phyloP scores from a whole-genome alignment of 1,140 invertebrate genomes.

The Drosophila arawakana region DNA sequence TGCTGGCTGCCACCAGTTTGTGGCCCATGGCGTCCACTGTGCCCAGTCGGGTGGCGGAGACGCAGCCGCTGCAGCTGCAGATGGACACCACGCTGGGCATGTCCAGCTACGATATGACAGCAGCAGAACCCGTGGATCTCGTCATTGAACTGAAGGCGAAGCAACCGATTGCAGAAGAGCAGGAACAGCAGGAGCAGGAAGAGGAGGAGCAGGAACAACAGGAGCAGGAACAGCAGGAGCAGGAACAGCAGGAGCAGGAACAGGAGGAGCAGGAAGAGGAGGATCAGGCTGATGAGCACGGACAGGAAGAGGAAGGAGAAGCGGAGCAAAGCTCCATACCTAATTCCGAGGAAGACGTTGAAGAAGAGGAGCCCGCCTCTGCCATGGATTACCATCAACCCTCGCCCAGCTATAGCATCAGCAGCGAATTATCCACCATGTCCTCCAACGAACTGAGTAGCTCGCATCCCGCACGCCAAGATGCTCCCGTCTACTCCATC shows the following conservation, averaged over 20 bases:
- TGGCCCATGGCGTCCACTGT: constrained; percentile 27
- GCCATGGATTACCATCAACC: not conserved
- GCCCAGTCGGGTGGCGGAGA: not conserved
- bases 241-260: constrained; percentile 1
- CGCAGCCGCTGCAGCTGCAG: constrained; percentile 20
- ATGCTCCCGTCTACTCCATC: constrained; percentile 55
- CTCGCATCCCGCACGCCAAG: constrained; percentile 5
- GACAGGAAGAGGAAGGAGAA: not conserved
- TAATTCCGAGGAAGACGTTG: not conserved
- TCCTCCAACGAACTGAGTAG: constrained; percentile 36
- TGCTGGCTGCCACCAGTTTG: not conserved
- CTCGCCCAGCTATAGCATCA: constrained; percentile 54
- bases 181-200: not conserved
- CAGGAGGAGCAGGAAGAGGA: not conserved
- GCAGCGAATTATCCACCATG: constrained; percentile 42
- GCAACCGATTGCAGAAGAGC: constrained; percentile 1
- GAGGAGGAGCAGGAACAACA: not conserved
- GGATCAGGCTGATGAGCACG: not conserved
- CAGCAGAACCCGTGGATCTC: not conserved
- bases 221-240: not conserved
- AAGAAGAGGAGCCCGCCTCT: not conserved
- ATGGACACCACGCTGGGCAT: constrained; percentile 76
- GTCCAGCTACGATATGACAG: constrained; percentile 70
- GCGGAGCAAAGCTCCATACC: not conserved
- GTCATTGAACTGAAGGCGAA: not conserved